Base-by-base conservation (phyloP, 2,888 invertebrate species). In the Bhutanitis thaidina region DNA sequence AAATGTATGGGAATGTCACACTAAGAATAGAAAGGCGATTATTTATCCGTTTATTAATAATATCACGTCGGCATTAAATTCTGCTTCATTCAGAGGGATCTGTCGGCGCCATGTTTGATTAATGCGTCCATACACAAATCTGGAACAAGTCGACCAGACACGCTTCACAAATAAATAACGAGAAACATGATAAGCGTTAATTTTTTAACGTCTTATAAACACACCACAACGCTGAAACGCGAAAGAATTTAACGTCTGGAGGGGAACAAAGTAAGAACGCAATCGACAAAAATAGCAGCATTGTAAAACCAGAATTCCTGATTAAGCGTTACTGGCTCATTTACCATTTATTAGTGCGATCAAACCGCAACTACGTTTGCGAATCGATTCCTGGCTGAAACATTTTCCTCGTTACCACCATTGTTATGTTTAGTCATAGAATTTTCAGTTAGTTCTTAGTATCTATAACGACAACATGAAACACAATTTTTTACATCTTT, bases 211-310 rank as follows among this genome's bases (percentile, higher is more conserved):
- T 25, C 16, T 47, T 15, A 63, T 60, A 60, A 59, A 58, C 30
- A 44, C 25, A 64, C 64, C 12, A 12, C 5, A 12, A 4, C 8
- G 7, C 8, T 27, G 12, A 10, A 34, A 34, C 12, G 10, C 10
- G 34, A 12, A 34, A 13, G 7, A 34, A 34, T 34, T 34, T 12
- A 12, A 7, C 13, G 34, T 4, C n/a, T 55, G 51, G 56, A 57
- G 47, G 58, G 7, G 27, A 56, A 12, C n/a, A 30, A 30, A 46
- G 8, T 20, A 5, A 3, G n/a, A 60, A 65, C 43, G 53, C 57
- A 60, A 60, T 57, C 39, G 32, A 49, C 43, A 40, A 40, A 55
- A 59, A 57, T 58, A 39, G 20, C 39, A 25, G 27, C 15, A 34
- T 34, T 34, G 34, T 20, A 12, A 43, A 16, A 39, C 38, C 25